Evolutionary conservation across 1,140 invertebrate species (phyloP), one percentile per base, ranked within the genome.

Genomic region (Leptinotarsa lineolata): DNA sequence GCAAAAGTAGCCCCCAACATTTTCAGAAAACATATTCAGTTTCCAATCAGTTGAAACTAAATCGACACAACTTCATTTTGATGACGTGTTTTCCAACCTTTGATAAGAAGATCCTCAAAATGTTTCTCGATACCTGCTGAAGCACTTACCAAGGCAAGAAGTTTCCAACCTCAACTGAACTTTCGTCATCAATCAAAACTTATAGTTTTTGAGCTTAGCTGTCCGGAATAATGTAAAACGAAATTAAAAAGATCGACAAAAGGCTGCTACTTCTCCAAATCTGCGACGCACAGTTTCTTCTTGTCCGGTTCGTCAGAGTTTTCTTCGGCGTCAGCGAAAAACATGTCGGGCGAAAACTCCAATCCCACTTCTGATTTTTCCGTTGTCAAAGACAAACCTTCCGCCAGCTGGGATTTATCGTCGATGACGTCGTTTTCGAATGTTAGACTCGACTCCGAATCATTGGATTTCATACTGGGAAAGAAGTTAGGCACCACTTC

Each of bases 311-410:
- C 63, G 4, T 39, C 15, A 16, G 30, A 20, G 21, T 45, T 45
- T 11, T 20, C 30, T 15, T 46, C 66, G 30, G 30, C 30, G 30
- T 46, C 66, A 46, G 30, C 30, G 8, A 68, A 68, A 46, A 68
- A 68, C 30, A 68, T 68, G 66, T 68, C 66, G 12, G 66, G 66
- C 24, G 66, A 68, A 46, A 68, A 68, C 20, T 68, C 45, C 11
- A 68, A 22, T 15, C 30, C 30, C 11, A 39, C 8, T 18, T n/a
- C 45, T n/a, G 63, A n/a, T 12, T 65, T 65, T 16, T 39, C 22
- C 20, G 22, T 18, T 1, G 18, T 6, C 18, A 65, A n/a, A 2
- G 63, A 39, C 63, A 39, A 30, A 15, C n/a, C 15, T 16, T 65
- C 63, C 20, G 22, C 63, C 63, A 65, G 21, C 13, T 24, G 22